Evolutionary conservation across 2,113 vertebrate genomes (phyloP), one percentile per base, ranked within the genome.

Genomic region (Malurus cyaneus): DNA sequence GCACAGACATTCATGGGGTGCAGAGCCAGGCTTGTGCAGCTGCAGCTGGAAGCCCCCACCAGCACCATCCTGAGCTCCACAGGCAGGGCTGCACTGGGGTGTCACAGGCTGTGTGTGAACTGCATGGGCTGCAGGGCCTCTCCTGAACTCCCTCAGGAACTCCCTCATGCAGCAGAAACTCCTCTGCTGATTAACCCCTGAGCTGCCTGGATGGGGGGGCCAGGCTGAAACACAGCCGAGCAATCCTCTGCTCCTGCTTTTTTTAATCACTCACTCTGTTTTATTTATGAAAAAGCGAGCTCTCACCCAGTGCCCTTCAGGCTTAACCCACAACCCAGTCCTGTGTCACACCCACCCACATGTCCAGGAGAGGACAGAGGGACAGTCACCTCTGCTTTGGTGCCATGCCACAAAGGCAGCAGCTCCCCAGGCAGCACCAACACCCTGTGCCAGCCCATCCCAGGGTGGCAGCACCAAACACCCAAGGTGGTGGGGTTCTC

Each of bases 1-100:
- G 82, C 67, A 4, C 32, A 61, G 92, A 67, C 85, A 93, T 94
- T 92, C 90, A 92, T 74, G 74, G 80, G 70, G 89, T 89, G 87
- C 85, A 92, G 69, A 69, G 34, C 56, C 9, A 11, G 28, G 18
- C 57, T 42, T 11, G 52, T 15, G 4, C 8, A 41, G 80, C 61
- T 87, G 78, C 86, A 70, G 92, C 69, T 78, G 71, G 5, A 26
- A 83, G 54, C 74, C 29, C 57, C 62, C n/a, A 82, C 81, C 87
- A 95, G 94, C 59, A 46, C 9, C 9, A 44, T 36, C 32, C 80
- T 86, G 28, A 82, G 76, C 69, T 28, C n/a, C 12, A 9, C 46
- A 95, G 90, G 86, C 64, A 59, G 0, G 29, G 67, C 20, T 87
- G 83, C 90, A 71, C 1, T 1, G 80, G 79, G 86, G 87, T 42